Base-by-base conservation (phyloP, 1,140 invertebrate genomes). In the Theocolax elegans region DNA sequence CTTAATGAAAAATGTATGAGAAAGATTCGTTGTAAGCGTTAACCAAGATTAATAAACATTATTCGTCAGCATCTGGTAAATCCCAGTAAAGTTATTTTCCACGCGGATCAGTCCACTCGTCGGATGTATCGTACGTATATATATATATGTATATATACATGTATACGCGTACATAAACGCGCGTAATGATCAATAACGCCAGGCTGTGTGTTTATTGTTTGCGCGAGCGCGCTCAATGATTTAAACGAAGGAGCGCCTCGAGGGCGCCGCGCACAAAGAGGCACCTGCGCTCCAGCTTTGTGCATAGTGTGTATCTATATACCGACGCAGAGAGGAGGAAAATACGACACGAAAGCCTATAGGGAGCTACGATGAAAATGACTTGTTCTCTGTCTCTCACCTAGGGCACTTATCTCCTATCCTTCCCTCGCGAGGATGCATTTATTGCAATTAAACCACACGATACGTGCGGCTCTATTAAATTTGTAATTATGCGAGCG, bases 191-290 rank as follows among this genome's bases (percentile, higher is more conserved):
- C 44, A 40, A 59, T 67, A 56, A 51, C 13, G 15, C n/a, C 1
- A 17, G 44, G 49, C 42, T 6, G 44, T 15, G 51, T 6, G 48
- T 12, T 62, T 35, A 62, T 68, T 68, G 56, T 68, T 54, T 60
- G 35, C 15, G 53, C 42, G 29, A 23, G 35, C 9, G 6, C 27
- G 49, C 38, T 46, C 58, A 38, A 31, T 63, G 60, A 40, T 69
- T 69, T 44, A 62, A 62, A 27, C 49, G 38, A 63, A 69, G 59
- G 67, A 54, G 58, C 60, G 58, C 67, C 58, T 23, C 21, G 19
- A 51, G 46, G 31, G n/a, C n/a, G n/a, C n/a, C 66, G 42, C 21
- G 53, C 42, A 58, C 59, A 67, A 67, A 67, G 65, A 67, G 66
- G 44, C 66, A 68, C 56, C 65, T 67, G 65, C 31, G 15, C 31